Conservation (phyloP, 2,797 vertebrate genomes). For the Pantherophis vulpinus region DNA sequence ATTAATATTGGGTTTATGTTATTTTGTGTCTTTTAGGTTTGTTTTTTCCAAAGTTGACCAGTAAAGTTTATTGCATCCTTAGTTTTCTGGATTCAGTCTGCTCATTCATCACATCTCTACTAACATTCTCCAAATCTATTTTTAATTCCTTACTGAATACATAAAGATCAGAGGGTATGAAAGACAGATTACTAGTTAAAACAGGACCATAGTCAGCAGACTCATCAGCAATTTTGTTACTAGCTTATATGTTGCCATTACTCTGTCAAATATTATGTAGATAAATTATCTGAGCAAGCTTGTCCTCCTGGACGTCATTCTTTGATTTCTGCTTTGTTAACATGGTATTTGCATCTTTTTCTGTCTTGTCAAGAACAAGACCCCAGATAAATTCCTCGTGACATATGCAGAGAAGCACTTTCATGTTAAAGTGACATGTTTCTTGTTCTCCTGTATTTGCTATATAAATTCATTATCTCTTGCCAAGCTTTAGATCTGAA, state of each 20-base stretch:
- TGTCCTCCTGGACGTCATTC: slow-evolving; percentile 41
- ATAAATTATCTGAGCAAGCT: slow-evolving; percentile 42
- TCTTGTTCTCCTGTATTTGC: slow-evolving; percentile 53
- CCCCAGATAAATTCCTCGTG: slow-evolving; percentile 59
- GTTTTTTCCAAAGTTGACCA: neutral
- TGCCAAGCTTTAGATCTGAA: slow-evolving; percentile 50
- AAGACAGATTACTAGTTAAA: slow-evolving; percentile 26
- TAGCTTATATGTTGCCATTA: slow-evolving; percentile 29
- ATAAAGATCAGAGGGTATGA: slow-evolving; percentile 2
- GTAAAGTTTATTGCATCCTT: neutral
- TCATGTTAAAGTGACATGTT: slow-evolving; percentile 43
- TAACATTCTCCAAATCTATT: neutral
- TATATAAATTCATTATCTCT: slow-evolving; percentile 57
- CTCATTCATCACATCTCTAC: neutral
- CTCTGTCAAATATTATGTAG: slow-evolving; percentile 38
- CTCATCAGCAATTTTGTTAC: slow-evolving; percentile 8
- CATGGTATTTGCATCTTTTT: slow-evolving; percentile 58
- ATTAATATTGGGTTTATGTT: neutral
- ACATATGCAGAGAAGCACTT: slow-evolving; percentile 44
- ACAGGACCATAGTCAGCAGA: slow-evolving; percentile 25
- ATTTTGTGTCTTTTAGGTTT: neutral
- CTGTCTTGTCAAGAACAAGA: slow-evolving; percentile 55
- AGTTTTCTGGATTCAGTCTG: neutral
- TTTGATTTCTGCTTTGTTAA: slow-evolving; percentile 61
- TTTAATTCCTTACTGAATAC: neutral